phyloP scores from a whole-genome alignment of 2,113 vertebrate species.

The Nannospalax galili region DNA sequence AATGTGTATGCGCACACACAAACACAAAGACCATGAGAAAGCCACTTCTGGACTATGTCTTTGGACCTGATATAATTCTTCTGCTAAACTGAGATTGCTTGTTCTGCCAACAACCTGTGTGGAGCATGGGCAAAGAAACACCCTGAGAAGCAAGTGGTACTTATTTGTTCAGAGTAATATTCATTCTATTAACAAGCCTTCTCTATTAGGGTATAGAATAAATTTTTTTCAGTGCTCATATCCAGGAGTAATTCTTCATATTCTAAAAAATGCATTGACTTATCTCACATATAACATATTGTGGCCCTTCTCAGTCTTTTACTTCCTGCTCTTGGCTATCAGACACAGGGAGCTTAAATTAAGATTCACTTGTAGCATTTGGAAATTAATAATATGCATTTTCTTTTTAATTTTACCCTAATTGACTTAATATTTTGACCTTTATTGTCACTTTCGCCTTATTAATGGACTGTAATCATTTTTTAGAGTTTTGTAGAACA shows the following conservation, averaged over 20 bases:
- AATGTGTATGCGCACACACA: background rate
- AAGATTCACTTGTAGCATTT: background rate
- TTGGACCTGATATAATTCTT: background rate
- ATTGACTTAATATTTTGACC: background rate
- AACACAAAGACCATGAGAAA: background rate
- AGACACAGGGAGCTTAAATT: background rate
- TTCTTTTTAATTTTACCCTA: background rate
- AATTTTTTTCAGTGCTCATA: conserved; percentile 15
- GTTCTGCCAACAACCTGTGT: background rate
- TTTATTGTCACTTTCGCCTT: conserved; percentile 16
- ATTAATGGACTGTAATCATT: background rate
- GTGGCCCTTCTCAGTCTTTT: background rate
- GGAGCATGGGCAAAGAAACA: background rate
- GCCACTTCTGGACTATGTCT: background rate
- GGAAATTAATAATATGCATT: background rate
- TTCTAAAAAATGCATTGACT: background rate
- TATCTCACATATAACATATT: background rate
- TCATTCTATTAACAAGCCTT: conserved; percentile 5
- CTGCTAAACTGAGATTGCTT: background rate
- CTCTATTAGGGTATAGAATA: background rate
- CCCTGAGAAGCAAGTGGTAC: background rate
- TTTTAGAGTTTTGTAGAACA: background rate
- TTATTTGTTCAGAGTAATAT: background rate
- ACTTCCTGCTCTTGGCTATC: background rate
- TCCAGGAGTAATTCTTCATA: background rate